phyloP scores from a whole-genome alignment of 1,140 invertebrate genomes.

The Bradysia coprophila region DNA sequence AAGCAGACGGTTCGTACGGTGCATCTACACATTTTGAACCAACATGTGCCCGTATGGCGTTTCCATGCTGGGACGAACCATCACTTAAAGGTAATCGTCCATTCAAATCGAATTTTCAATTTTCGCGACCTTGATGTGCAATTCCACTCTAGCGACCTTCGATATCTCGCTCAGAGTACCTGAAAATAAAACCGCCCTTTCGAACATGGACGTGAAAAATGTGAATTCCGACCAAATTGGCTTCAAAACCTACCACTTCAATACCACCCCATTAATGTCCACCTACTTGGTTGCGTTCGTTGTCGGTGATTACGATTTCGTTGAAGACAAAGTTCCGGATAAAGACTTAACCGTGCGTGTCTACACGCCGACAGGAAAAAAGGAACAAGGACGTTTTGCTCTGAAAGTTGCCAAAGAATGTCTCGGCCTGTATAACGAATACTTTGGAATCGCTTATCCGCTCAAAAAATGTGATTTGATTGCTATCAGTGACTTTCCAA shows the following conservation, averaged over 20 bases:
- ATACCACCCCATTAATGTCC: slow-evolving; percentile 85
- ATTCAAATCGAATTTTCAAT: too few relatives aligned
- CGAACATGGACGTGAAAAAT: slow-evolving; percentile 76
- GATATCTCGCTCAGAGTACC: slow-evolving; percentile 73
- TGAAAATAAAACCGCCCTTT: slow-evolving; percentile 58
- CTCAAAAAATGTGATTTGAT: slow-evolving; percentile 92
- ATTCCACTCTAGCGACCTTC: slow-evolving; percentile 85
- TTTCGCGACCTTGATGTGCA: too few relatives aligned
- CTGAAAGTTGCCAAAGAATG: slow-evolving; percentile 71
- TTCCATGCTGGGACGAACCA: slow-evolving; percentile 98
- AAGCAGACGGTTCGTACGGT: slow-evolving; percentile 65
- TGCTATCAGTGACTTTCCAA: slow-evolving; percentile 82
- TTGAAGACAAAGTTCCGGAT: slow-evolving; percentile 66
- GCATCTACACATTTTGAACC: slow-evolving; percentile 80
- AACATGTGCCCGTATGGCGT: slow-evolving; percentile 81
- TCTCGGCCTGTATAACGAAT: slow-evolving; percentile 82
- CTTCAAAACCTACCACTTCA: slow-evolving; percentile 51
- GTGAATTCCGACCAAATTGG: slow-evolving; percentile 26
- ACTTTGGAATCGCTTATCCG: slow-evolving; percentile 89
- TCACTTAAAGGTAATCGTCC: slow-evolving; percentile 77
- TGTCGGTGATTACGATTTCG: slow-evolving; percentile 86
- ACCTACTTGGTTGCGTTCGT: slow-evolving; percentile 88
- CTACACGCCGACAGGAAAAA: slow-evolving; percentile 82
- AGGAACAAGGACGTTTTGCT: slow-evolving; percentile 82
- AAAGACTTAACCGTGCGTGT: slow-evolving; percentile 79